These are phyloP conservation scores for Antedon mediterranea DNA, from an alignment of 53 echinoderm and acorn worm genomes.

Conservation along the genomic window DNA sequence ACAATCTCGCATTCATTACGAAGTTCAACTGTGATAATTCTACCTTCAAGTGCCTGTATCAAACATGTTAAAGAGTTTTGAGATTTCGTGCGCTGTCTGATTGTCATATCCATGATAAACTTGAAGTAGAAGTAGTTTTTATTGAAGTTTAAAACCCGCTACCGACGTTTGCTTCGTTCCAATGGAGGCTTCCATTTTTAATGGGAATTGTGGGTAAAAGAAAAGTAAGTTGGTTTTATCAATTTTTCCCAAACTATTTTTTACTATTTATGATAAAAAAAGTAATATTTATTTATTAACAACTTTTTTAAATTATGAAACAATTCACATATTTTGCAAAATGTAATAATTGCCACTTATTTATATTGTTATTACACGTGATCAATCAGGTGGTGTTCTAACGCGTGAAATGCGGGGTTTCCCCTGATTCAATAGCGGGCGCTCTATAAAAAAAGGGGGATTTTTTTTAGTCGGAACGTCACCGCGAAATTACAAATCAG, in stretches of 20 bases:
- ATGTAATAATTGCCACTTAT: too few relatives aligned
- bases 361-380: neutral
- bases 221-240: neutral
- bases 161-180: neutral
- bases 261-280: too few relatives aligned
- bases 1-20: conserved; percentile 53
- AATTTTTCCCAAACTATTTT: too few relatives aligned
- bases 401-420: too few relatives aligned
- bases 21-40: conserved; percentile 71
- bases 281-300: too few relatives aligned
- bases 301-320: too few relatives aligned
- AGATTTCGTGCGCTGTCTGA: conserved; percentile 45
- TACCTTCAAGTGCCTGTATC: conserved; percentile 43
- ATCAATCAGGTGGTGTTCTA: neutral
- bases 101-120: conserved; percentile 16
- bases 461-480: too few relatives aligned
- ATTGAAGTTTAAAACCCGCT: neutral
- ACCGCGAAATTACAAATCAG: too few relatives aligned
- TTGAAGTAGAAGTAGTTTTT: neutral
- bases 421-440: neutral
- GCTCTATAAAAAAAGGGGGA: neutral
- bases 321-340: too few relatives aligned
- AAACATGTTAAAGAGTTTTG: conserved; percentile 60
- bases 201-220: neutral
- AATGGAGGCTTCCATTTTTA: neutral